Base-by-base conservation (phyloP, 2,888 invertebrate genomes). In the Therioaphis trifolii region DNA sequence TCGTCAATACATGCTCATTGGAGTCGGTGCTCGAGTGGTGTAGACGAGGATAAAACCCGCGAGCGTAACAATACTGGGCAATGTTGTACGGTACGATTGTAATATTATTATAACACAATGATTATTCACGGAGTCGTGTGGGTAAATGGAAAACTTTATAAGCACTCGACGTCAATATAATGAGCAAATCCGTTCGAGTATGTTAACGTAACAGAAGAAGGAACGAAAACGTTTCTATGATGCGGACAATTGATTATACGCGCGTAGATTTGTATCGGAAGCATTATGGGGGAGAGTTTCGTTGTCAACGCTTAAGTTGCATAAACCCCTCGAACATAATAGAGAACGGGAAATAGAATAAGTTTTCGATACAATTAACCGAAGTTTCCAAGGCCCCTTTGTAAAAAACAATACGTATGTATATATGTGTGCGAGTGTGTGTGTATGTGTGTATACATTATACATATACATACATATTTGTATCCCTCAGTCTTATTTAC, bases 311-410 rank as follows among this genome's bases (percentile, higher is more conserved):
- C 14, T 35, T 21, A 21, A 75, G 11, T 58, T 24, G 7, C 5
- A 40, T 43, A 52, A 24, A 58, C 75, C 75, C 43, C 35, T 58
- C 24, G 24, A 40, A 43, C 24, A 18, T 24, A 5, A 75, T 18
- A 11, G 58, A 18, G 24, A 1, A 75, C 40, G 9, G 75, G 40
- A 75, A 75, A 75, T 58, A 58, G 55, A 75, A 58, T 74, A 74
- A 55, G 55, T 75, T 75, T 58, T 75, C 58, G 4, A 21, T 35
- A 9, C 35, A 55, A 55, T 55, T 35, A 24, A 52, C 18, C 40
- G 14, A 52, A 75, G 40, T 74, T 55, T 55, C 55, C 4, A 21
- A 49, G n/a, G 21, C 24, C 55, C 11, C 24, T n/a, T 61, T 61
- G 61, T 29, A 18, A 63, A 52, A 52, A 52, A 52, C 2, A 35